Evolutionary conservation across 37 sponge, comb jelly and placozoan species (phyloP).

Genomic region (Axinella damicornis): DNA sequence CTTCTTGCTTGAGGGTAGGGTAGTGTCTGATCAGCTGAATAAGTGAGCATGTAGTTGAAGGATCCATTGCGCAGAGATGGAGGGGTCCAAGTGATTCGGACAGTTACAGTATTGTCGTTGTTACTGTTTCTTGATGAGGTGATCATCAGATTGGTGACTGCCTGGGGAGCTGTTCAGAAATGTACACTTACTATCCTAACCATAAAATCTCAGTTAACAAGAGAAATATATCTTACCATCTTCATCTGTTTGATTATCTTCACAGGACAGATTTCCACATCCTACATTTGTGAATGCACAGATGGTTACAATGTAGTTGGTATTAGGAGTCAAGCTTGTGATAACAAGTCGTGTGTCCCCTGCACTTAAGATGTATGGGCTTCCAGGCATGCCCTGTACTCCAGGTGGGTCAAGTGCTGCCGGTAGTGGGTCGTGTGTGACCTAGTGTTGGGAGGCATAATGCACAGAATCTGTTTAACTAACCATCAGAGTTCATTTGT

Average conservation of each 20-base stretch:
- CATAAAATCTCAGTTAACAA: no score
- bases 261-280: background rate
- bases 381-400: background rate
- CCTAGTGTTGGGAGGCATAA: background rate
- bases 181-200: no score
- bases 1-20: background rate
- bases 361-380: background rate
- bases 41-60: conserved; percentile 4
- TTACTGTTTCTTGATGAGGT: background rate
- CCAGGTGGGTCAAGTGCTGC: background rate
- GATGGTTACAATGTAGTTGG: conserved; percentile 27
- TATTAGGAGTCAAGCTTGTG: conserved; percentile 21
- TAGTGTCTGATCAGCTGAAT: conserved; percentile 9
- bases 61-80: conserved; percentile 50
- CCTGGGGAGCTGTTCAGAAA: conserved; percentile 21
- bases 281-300: conserved; percentile 31
- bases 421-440: conserved; percentile 2
- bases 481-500: background rate
- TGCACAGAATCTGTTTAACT: background rate
- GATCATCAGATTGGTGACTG: conserved; percentile 5
- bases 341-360: background rate
- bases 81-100: conserved; percentile 22
- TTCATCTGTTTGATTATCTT: conserved; percentile 10
- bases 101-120: background rate
- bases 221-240: conserved; percentile 13